Conservation (phyloP, 2,113 vertebrate genomes). For the Blennius ocellaris region DNA sequence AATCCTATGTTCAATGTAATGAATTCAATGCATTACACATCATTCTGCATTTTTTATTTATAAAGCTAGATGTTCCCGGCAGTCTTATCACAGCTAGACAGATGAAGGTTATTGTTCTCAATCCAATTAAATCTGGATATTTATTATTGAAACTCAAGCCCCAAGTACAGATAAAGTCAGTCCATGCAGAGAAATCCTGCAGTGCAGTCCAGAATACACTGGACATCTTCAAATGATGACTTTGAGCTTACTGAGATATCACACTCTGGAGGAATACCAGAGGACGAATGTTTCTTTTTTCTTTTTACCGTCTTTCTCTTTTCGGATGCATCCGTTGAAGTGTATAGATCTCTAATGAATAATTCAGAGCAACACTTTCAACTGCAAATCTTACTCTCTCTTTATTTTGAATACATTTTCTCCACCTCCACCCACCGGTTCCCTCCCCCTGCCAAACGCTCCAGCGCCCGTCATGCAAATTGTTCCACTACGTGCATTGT, state of each 20-base stretch:
- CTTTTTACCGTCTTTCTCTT: background rate
- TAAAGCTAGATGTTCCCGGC: too few relatives aligned
- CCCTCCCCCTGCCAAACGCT: conserved; percentile 53
- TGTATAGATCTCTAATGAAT: conserved; percentile 70
- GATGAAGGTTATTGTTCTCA: background rate
- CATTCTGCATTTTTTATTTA: background rate
- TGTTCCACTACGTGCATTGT: conserved; percentile 43
- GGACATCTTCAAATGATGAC: conserved; percentile 42
- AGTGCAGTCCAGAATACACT: conserved; percentile 17
- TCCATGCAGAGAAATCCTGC: background rate
- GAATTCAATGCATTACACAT: background rate
- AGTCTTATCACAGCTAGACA: background rate
- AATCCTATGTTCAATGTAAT: background rate
- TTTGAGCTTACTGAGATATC: conserved; percentile 55
- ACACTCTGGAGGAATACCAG: conserved; percentile 58
- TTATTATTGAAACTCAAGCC: conserved; percentile 32
- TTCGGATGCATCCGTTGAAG: conserved; percentile 33
- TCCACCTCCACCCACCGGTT: conserved; percentile 28
- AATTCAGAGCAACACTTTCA: conserved; percentile 73
- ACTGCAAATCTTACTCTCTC: conserved; percentile 14
- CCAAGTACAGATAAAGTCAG: conserved; percentile 9
- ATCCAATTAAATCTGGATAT: conserved; percentile 5
- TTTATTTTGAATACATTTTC: conserved; percentile 4
- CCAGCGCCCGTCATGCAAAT: conserved; percentile 77
- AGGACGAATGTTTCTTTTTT: conserved; percentile 41